Base-by-base conservation (phyloP, 1,140 invertebrate species). In the Rhyzopertha dominica region DNA sequence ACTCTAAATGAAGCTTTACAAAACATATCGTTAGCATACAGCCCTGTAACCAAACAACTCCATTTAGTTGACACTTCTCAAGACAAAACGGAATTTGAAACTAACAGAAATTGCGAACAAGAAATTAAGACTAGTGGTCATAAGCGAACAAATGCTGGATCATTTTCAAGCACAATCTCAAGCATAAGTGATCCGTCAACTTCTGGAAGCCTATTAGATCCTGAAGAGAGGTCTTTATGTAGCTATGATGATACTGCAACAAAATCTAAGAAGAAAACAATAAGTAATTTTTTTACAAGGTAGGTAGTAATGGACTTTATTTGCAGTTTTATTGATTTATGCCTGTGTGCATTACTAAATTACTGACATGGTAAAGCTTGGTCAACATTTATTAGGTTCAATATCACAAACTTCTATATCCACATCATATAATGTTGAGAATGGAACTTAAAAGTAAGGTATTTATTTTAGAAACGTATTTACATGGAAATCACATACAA, bases 401-500 rank as follows among this genome's bases (percentile, higher is more conserved):
- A n/a, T n/a, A n/a, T n/a, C n/a, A n/a, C n/a, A n/a, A n/a, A n/a
- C n/a, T n/a, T n/a, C n/a, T n/a, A n/a, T n/a, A n/a, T n/a, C n/a
- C n/a, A n/a, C n/a, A n/a, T n/a, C n/a, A n/a, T n/a, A n/a, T n/a
- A n/a, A n/a, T n/a, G n/a, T n/a, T n/a, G n/a, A n/a, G n/a, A n/a
- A n/a, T n/a, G n/a, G n/a, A n/a, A n/a, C n/a, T n/a, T n/a, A n/a
- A n/a, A n/a, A n/a, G n/a, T n/a, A n/a, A n/a, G n/a, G n/a, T n/a
- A n/a, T n/a, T 53, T 62, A 72, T 72, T 75, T 63, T 56, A 81
- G 79, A 65, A 79, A 76, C 56, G 75, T 82, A 1, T 80, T 83
- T 56, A 74, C 77, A 0, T 81, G 79, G 78, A 80, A 77, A 50
- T 72, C 70, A 18, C 49, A 53, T 26, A 42, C 58, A 9, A 43